Conservation (phyloP, 1,140 invertebrate species). For the Gyrodactylus bullatarudis region DNA sequence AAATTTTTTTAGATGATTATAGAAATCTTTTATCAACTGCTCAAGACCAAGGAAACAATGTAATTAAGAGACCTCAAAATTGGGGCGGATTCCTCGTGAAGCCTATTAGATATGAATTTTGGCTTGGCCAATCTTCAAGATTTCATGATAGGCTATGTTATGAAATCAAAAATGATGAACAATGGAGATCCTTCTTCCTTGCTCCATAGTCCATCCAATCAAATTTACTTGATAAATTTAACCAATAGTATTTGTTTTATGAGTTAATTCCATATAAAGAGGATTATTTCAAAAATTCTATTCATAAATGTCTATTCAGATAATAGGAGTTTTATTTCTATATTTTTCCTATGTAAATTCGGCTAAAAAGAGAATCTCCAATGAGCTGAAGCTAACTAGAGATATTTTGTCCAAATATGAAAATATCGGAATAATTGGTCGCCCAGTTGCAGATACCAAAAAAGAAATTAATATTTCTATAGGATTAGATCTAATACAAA, state of each 20-base stretch:
- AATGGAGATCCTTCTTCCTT: background rate
- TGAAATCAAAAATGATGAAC: background rate
- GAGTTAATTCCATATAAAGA: too few species aligned
- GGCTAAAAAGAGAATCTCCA: background rate
- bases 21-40: background rate
- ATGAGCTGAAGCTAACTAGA: background rate
- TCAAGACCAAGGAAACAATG: too few species aligned
- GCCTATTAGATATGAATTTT: background rate
- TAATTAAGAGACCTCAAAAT: background rate
- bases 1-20: background rate
- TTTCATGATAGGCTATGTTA: background rate
- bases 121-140: background rate
- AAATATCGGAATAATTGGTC: constrained; percentile 3
- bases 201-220: background rate
- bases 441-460: constrained; percentile 7
- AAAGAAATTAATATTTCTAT: constrained; percentile 8
- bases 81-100: background rate
- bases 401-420: background rate
- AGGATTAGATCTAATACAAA: constrained; percentile 10
- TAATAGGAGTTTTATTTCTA: too few species aligned
- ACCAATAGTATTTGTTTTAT: too few species aligned
- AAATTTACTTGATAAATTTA: too few species aligned
- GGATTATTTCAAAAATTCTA: too few species aligned
- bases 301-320: too few species aligned
- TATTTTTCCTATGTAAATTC: too few species aligned